These are phyloP conservation scores for Aleadryas rufinucha DNA, from an alignment of 2,113 vertebrate genomes.

Conservation along the genomic window DNA sequence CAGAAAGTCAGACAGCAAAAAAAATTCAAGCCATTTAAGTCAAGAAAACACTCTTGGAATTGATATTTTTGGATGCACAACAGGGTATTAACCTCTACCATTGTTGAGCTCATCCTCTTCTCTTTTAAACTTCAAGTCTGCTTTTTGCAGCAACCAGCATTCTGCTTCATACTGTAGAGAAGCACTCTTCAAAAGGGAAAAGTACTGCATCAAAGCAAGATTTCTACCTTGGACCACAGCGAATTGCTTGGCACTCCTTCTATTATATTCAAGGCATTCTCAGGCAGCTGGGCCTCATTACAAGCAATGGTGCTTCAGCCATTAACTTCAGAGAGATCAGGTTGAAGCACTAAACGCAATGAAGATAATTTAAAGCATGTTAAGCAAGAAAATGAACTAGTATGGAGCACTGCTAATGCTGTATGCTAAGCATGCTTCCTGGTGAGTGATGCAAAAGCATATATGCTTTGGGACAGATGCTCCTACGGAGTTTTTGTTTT, in stretches of 20 bases:
- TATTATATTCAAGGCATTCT: not conserved
- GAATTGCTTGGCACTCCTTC: not conserved
- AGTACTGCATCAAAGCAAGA: not conserved
- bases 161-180: not conserved
- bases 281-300: conserved; percentile 22
- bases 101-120: not conserved
- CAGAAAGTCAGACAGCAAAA: not conserved
- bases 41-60: not conserved
- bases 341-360: not conserved
- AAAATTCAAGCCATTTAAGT: not conserved
- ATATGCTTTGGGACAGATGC: not conserved
- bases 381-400: not conserved
- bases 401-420: not conserved
- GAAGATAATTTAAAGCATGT: not conserved
- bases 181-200: not conserved
- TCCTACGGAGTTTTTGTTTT: not conserved
- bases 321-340: conserved; percentile 26
- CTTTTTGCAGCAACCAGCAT: not conserved
- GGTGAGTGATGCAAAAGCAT: not conserved
- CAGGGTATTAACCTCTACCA: not conserved
- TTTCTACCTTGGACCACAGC: not conserved
- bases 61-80: not conserved
- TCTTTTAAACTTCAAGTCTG: not conserved
- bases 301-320: not conserved
- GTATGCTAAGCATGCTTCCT: not conserved